Conservation (phyloP, 2,113 vertebrate genomes). For the Nansenia antarctica region DNA sequence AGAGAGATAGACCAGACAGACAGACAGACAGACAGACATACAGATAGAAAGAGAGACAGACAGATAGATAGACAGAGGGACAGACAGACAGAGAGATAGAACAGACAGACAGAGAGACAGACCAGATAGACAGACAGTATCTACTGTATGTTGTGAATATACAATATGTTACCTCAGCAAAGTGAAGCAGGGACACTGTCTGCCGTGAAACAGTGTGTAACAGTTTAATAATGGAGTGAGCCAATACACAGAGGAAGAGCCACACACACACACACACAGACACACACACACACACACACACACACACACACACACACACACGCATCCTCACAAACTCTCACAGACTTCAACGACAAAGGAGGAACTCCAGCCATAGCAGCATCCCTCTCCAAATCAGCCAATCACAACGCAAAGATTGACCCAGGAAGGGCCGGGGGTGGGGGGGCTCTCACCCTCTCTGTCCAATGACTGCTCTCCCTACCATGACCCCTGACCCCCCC, state of each 20-base stretch:
- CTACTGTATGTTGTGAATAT: conserved; percentile 24
- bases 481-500: conserved; percentile 1
- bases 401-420: conserved; percentile 2
- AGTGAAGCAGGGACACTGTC: conserved; percentile 34
- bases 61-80: neutral
- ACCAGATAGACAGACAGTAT: conserved; percentile 5
- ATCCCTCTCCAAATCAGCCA: conserved; percentile 8
- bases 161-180: conserved; percentile 50
- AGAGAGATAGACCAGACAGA: neutral
- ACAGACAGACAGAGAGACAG: conserved; percentile 31
- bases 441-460: neutral
- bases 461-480: conserved; percentile 2
- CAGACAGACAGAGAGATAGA: neutral
- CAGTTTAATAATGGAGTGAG: conserved; percentile 26
- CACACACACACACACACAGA: neutral
- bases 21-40: neutral
- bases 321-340: neutral
- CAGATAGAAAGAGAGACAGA: neutral
- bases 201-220: conserved; percentile 26
- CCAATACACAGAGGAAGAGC: conserved; percentile 6
- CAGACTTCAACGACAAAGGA: neutral
- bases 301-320: conserved; percentile 16
- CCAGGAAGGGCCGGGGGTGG: no score
- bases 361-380: neutral
- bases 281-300: neutral